These are phyloP conservation scores for Aptenodytes patagonicus DNA, from an alignment of 2,113 vertebrate genomes.

Conservation along the genomic window DNA sequence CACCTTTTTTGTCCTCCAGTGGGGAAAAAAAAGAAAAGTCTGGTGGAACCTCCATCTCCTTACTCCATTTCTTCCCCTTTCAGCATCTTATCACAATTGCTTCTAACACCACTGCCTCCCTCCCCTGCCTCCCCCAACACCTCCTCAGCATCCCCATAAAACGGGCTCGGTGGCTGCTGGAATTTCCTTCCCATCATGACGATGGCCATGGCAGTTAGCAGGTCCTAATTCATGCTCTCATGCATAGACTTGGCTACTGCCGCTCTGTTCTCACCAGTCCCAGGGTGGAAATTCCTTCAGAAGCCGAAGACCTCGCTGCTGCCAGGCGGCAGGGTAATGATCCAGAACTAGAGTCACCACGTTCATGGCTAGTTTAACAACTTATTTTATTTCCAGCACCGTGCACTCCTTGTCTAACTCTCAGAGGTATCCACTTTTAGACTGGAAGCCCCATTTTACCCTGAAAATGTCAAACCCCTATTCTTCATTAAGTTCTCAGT, in stretches of 20 bases:
- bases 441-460: not conserved
- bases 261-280: not conserved
- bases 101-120: not conserved
- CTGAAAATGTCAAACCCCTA: not conserved
- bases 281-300: not conserved
- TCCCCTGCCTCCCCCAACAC: not conserved
- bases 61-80: not conserved
- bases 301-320: not conserved
- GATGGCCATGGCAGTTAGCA: not conserved
- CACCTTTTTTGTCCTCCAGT: not conserved
- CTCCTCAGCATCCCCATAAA: not conserved
- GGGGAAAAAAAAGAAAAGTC: not conserved
- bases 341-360: slow-evolving; percentile 31
- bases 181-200: not conserved
- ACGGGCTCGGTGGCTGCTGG: not conserved
- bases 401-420: not conserved
- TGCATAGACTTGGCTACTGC: not conserved
- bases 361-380: slow-evolving; percentile 14
- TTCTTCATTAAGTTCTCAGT: not conserved
- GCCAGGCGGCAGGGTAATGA: not conserved
- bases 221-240: not conserved
- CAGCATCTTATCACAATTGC: not conserved
- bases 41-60: not conserved
- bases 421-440: not conserved
- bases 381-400: not conserved